Evolutionary conservation across 2,888 invertebrate genomes (phyloP).

Genomic region (Ophonus ardosiacus): DNA sequence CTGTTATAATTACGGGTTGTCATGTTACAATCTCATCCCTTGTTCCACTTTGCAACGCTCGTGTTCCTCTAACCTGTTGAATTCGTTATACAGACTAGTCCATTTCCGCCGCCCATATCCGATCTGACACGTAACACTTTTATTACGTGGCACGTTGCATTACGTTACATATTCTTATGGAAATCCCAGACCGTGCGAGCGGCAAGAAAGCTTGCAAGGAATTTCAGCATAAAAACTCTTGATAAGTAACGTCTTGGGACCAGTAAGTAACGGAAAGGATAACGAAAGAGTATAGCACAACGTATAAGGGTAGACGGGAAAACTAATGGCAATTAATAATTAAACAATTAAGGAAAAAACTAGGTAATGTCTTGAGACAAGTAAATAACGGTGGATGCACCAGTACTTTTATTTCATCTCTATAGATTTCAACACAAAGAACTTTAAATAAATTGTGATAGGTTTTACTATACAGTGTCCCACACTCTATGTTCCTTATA

Average conservation of each 20-base stretch:
- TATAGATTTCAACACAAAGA: not conserved
- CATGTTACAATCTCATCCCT: not conserved
- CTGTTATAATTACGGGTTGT: not conserved
- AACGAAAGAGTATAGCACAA: not conserved
- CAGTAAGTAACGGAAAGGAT: slow-evolving; percentile 21
- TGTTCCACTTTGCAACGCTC: slow-evolving; percentile 2
- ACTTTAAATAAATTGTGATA: not conserved
- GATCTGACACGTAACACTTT: slow-evolving; percentile 41
- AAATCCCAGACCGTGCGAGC: slow-evolving; percentile 34
- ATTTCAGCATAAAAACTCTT: slow-evolving; percentile 3
- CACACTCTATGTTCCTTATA: not conserved
- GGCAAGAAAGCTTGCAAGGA: not conserved
- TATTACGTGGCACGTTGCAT: slow-evolving; percentile 12
- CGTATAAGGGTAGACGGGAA: not conserved
- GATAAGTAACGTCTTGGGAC: slow-evolving; percentile 19
- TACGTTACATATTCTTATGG: slow-evolving; percentile 56
- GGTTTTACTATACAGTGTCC: not conserved
- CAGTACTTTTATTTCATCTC: not conserved
- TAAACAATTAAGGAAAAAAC: not conserved
- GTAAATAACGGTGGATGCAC: slow-evolving; percentile 1
- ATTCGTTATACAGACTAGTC: slow-evolving; percentile 42
- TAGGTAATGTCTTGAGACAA: slow-evolving; percentile 18
- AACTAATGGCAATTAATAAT: not conserved
- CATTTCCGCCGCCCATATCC: slow-evolving; percentile 53
- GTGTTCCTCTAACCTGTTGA: slow-evolving; percentile 31